Evolutionary conservation across 2,888 invertebrate species (phyloP).

Genomic region (Trichopoda pennipes): DNA sequence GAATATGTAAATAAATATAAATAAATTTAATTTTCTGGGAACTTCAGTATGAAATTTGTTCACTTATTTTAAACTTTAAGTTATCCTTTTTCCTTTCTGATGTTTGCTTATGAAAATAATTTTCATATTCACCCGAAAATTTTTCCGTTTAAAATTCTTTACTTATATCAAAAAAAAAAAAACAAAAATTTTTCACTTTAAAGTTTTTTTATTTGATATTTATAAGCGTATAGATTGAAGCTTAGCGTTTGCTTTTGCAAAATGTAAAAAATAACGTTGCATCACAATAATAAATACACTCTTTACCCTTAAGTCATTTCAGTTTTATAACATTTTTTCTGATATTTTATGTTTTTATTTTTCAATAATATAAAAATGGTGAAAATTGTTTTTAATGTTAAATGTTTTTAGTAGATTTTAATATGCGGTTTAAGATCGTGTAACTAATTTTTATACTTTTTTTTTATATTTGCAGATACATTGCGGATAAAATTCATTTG

Average conservation of each 20-base stretch:
- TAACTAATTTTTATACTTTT: constrained; percentile 40
- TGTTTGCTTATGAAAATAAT: too few species aligned
- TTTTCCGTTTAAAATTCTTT: too few species aligned
- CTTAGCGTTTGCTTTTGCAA: background rate
- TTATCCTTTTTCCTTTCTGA: too few species aligned
- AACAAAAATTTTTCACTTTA: too few species aligned
- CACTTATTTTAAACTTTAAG: too few species aligned
- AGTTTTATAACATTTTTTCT: constrained; percentile 51
- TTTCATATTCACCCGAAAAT: too few species aligned
- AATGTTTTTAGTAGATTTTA: constrained; percentile 1
- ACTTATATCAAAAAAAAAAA: too few species aligned
- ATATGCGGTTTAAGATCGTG: constrained; percentile 23
- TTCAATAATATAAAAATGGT: constrained; percentile 1
- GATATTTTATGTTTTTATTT: constrained; percentile 16
- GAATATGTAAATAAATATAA: too few species aligned
- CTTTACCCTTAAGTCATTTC: constrained; percentile 30
- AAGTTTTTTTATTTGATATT: too few species aligned
- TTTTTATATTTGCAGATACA: constrained; percentile 33
- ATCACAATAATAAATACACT: constrained; percentile 22
- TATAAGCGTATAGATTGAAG: too few species aligned
- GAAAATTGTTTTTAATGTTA: background rate
- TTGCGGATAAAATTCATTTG: background rate
- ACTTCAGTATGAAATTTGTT: too few species aligned
- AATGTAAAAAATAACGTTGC: background rate
- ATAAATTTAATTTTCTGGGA: too few species aligned